These are phyloP conservation scores for Eremobia ochroleuca DNA, from an alignment of 2,888 invertebrate species.

Conservation along the genomic window DNA sequence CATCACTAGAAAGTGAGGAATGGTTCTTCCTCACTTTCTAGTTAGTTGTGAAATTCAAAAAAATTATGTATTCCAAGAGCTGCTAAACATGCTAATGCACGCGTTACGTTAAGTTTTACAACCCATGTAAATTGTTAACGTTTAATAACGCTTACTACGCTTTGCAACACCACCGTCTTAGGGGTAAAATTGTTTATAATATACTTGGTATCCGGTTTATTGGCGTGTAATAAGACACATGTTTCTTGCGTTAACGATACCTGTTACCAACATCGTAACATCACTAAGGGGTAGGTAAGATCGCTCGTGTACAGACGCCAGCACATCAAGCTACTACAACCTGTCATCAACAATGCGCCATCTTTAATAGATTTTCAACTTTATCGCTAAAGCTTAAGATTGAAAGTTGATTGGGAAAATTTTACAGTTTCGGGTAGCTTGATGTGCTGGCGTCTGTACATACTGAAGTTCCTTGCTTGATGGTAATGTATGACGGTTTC, in stretches of 20 bases:
- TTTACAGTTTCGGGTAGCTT: too few species aligned
- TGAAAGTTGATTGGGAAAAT: too few species aligned
- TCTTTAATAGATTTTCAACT: too few species aligned
- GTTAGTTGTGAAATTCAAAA: too few species aligned
- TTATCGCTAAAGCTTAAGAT: too few species aligned
- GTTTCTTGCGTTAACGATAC: not conserved
- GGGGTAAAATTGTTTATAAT: not conserved
- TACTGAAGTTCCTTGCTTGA: not conserved
- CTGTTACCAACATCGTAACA: slow-evolving; percentile 17
- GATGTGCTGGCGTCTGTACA: too few species aligned
- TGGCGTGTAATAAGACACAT: slow-evolving; percentile 9
- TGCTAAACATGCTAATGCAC: not conserved
- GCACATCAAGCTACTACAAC: too few species aligned
- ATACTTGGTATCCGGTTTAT: slow-evolving; percentile 1
- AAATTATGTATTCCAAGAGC: not conserved
- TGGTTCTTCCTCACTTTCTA: too few species aligned
- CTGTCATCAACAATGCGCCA: too few species aligned
- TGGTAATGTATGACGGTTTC: not conserved
- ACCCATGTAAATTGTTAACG: not conserved
- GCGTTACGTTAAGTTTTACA: not conserved
- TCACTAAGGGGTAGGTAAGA: not conserved
- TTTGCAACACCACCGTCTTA: not conserved
- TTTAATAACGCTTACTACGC: not conserved
- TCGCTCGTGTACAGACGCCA: not conserved
- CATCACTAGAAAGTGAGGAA: not conserved